These are phyloP conservation scores for Notothenia coriiceps DNA, from an alignment of 2,113 vertebrate genomes.

Conservation along the genomic window DNA sequence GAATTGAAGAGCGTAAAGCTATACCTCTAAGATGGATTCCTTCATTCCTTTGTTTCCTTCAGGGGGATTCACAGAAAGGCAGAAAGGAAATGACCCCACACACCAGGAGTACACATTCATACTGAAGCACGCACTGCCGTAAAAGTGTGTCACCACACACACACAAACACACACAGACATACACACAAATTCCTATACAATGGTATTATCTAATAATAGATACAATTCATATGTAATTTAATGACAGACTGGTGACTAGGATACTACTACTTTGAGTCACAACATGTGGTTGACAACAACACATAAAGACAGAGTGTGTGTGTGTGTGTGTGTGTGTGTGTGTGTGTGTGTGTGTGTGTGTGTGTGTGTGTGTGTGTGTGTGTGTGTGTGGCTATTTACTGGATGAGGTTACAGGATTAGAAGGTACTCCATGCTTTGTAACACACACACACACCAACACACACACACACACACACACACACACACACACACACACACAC, in stretches of 20 bases:
- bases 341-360: slow-evolving; percentile 25
- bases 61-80: slow-evolving; percentile 60
- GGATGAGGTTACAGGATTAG: slow-evolving; percentile 51
- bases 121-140: slow-evolving; percentile 8
- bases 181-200: slow-evolving; percentile 29
- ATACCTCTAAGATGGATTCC: slow-evolving; percentile 55
- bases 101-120: slow-evolving; percentile 65
- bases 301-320: not conserved
- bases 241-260: slow-evolving; percentile 29
- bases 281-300: slow-evolving; percentile 37
- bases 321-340: slow-evolving; percentile 26
- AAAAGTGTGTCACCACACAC: slow-evolving; percentile 43
- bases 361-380: slow-evolving; percentile 21
- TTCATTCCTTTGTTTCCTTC: slow-evolving; percentile 50
- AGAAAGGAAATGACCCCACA: slow-evolving; percentile 71
- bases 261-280: slow-evolving; percentile 33
- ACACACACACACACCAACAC: slow-evolving; percentile 18
- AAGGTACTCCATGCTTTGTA: slow-evolving; percentile 17
- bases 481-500: slow-evolving; percentile 1
- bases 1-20: slow-evolving; percentile 18
- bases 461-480: slow-evolving; percentile 3
- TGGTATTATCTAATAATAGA: not conserved
- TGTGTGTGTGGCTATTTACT: slow-evolving; percentile 33
- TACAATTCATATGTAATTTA: slow-evolving; percentile 13
- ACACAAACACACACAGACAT: slow-evolving; percentile 19